Base-by-base conservation (phyloP, 2,888 invertebrate species). In the Platycheirus albimanus region DNA sequence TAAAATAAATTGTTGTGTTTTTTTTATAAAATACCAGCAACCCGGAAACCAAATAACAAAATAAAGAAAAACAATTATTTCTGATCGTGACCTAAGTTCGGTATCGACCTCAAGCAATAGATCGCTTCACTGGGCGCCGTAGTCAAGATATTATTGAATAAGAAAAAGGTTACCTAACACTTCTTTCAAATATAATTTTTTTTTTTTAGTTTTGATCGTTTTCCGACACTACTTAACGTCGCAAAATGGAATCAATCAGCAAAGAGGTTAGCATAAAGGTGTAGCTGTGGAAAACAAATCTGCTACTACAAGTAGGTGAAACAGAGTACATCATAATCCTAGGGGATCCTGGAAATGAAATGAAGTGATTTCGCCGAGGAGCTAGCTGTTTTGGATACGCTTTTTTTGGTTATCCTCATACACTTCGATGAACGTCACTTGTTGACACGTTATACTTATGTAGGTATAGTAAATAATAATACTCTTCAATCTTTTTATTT, bases 251-350 rank as follows among this genome's bases (percentile, higher is more conserved):
- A 91, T 93, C 92, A 91, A 92, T 93, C 88, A 93, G 93, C 91
- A 93, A 94, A 93, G 96, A 96, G 95, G 96, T 96, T 94, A 94
- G 95, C 95, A 95, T 94, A 92, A 93, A 92, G 91, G 92, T 93
- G 92, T 89, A 90, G 88, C 77, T 69, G 72, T 67, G 72, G 61
- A 24, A 41, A 28, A 24, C 63, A 71, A 69, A 28, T 47, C 43
- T 20, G 43, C 77, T 54, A 63, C 71, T 51, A 56, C 54, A 66
- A 24, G 76, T 80, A 75, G 80, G 75, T 51, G 49, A 43, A 56
- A 56, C 20, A 49, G 47, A 58, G 38, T 38, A 66, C 47, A 49
- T n/a, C n/a, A n/a, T 30, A 36, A 66, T 41, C 43, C 58, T 47
- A 69, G 72, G 83, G 72, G 78, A 67, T 67, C n/a, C n/a, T n/a